Evolutionary conservation across 2,888 invertebrate species (phyloP).

Genomic region (Pachydiplax longipennis): DNA sequence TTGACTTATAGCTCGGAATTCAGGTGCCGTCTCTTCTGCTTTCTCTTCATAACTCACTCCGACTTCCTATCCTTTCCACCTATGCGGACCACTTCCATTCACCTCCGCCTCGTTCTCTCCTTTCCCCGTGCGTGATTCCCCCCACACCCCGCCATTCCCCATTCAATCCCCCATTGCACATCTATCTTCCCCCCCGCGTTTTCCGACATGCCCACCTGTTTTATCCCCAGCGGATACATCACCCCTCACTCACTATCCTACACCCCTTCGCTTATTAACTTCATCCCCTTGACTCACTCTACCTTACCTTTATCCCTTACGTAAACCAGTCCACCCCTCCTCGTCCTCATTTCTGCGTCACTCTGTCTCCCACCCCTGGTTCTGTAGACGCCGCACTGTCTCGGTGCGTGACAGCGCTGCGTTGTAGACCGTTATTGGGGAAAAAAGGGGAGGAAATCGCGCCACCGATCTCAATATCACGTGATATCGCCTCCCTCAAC

Average conservation of each 20-base stretch:
- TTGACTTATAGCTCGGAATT: constrained; percentile 30
- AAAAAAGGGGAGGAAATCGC: neutral
- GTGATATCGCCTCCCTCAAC: constrained; percentile 4
- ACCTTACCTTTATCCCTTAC: too few relatives aligned
- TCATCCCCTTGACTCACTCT: too few relatives aligned
- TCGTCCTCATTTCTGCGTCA: neutral
- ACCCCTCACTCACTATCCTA: neutral
- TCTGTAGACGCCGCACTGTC: neutral
- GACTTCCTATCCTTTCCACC: neutral
- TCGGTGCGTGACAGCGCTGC: constrained; percentile 12
- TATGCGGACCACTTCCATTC: neutral
- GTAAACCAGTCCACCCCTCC: neutral
- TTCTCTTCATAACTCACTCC: constrained; percentile 21
- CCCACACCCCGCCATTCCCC: neutral
- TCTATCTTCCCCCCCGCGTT: neutral
- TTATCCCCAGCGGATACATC: neutral
- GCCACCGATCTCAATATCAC: constrained; percentile 12
- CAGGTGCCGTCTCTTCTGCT: constrained; percentile 16
- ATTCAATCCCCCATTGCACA: neutral
- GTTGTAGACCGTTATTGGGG: constrained; percentile 1
- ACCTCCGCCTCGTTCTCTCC: neutral
- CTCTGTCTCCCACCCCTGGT: neutral
- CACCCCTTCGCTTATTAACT: neutral
- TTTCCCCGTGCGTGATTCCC: neutral
- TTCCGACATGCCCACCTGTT: neutral